These are phyloP conservation scores for Drosophila lini DNA, from an alignment of 1,140 invertebrate genomes.

Conservation along the genomic window DNA sequence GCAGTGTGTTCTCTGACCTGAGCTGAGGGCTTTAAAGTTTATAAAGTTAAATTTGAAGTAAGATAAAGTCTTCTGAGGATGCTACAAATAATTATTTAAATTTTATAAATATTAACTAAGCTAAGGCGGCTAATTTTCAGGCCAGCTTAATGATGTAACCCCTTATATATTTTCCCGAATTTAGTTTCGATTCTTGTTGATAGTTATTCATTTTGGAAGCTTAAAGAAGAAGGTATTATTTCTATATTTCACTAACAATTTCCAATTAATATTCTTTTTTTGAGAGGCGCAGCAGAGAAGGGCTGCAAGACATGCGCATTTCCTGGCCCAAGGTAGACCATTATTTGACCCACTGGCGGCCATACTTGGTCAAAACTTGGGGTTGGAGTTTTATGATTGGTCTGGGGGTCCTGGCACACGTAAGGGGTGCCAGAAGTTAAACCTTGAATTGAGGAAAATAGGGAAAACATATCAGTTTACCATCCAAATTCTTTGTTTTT, in stretches of 20 bases:
- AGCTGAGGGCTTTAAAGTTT: not conserved
- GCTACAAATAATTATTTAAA: not conserved
- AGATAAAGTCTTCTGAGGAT: not conserved
- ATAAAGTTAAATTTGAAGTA: not conserved
- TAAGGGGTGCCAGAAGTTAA: not conserved
- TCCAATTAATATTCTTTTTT: not conserved
- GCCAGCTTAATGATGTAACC: too few species aligned
- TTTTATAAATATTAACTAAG: not conserved
- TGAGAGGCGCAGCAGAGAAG: not conserved
- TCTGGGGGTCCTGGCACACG: not conserved
- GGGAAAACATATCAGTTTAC: too few species aligned
- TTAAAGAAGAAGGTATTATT: not conserved
- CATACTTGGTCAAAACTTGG: constrained; percentile 38
- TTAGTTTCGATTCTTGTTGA: too few species aligned
- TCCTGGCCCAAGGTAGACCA: constrained; percentile 1
- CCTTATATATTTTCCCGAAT: too few species aligned
- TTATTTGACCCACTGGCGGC: constrained; percentile 44
- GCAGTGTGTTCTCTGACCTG: not conserved
- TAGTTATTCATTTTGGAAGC: too few species aligned
- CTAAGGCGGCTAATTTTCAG: too few species aligned
- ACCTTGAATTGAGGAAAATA: too few species aligned
- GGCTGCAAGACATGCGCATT: constrained; percentile 22
- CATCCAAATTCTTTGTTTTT: not conserved
- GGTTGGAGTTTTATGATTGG: constrained; percentile 10
- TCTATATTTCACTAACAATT: not conserved